phyloP scores from a whole-genome alignment of 2,797 vertebrate genomes.

The Eutrigla gurnardus region DNA sequence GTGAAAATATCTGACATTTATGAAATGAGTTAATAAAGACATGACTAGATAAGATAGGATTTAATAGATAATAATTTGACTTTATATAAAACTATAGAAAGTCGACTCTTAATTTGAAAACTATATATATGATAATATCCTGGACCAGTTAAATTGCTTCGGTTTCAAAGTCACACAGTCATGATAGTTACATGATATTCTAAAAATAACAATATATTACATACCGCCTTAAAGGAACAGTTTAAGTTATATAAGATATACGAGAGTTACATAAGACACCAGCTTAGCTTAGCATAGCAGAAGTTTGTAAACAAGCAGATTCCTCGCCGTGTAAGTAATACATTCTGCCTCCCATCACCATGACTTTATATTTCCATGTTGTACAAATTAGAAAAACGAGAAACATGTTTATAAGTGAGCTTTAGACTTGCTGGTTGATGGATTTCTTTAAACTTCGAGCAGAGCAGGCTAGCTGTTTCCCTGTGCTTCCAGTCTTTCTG shows the following conservation, averaged over 20 bases:
- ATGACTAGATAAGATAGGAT: background rate
- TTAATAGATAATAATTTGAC: background rate
- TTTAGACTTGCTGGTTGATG: background rate
- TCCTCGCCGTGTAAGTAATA: background rate
- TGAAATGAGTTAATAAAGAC: constrained; percentile 11
- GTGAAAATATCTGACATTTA: constrained; percentile 13
- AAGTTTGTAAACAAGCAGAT: background rate
- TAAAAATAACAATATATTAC: background rate
- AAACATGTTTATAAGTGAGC: background rate
- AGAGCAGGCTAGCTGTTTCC: background rate
- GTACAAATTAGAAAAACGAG: background rate
- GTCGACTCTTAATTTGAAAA: background rate
- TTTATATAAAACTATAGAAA: background rate
- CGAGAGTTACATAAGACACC: too few relatives aligned
- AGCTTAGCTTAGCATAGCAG: background rate
- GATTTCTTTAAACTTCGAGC: background rate
- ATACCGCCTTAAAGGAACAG: too few relatives aligned
- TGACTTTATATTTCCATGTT: background rate
- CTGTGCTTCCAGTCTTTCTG: too few relatives aligned
- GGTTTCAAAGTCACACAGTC: background rate
- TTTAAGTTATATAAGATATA: too few relatives aligned
- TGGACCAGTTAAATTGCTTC: background rate
- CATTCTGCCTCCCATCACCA: background rate
- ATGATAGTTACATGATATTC: background rate
- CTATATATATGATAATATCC: background rate